Evolutionary conservation across 2,888 invertebrate species (phyloP), one percentile per base, ranked within the genome.

Genomic region (Melanchra persicariae): DNA sequence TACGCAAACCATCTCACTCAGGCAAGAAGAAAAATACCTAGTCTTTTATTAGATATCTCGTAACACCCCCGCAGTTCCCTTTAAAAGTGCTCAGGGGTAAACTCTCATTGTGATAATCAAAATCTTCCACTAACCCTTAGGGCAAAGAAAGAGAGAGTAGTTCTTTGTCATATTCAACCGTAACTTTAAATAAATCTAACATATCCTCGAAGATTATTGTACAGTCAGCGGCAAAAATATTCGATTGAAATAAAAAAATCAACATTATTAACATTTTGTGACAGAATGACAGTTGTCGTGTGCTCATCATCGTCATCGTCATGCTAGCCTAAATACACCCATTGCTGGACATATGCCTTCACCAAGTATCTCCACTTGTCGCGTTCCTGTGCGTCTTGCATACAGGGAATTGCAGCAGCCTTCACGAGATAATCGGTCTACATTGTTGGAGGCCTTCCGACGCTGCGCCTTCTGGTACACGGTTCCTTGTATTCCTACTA

Each of bases 161-260:
- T 62, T 58, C 47, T 76, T 81, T 77, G 51, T 77, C 49, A 65
- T 59, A 62, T 54, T 63, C 57, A 67, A 22, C 34, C 40, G 15
- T 65, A 58, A 62, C 47, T 77, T 70, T 61, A 73, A 65, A 68
- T 51, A 78, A n/a, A 70, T 51, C 22, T 26, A 15, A 57, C 7
- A 59, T 54, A 43, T 40, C 47, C 22, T 79, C 60, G 73, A 26
- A 54, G 52, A 54, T 79, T 43, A 54, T 73, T 49, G 79, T 74
- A 78, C 78, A 17, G 47, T 37, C 17, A 49, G 12, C 26, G 19
- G 1, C 24, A 57, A 51, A 55, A 68, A 78, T 49, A 30, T 37
- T 22, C 4, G 2, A 24, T 8, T 5, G 8, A 15, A 8, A 7
- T 2, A 4, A 22, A 19, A n/a, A 34, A 55, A 7, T 15, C 2